phyloP scores from a whole-genome alignment of 2,113 vertebrate species.

The Erpornis zantholeuca region DNA sequence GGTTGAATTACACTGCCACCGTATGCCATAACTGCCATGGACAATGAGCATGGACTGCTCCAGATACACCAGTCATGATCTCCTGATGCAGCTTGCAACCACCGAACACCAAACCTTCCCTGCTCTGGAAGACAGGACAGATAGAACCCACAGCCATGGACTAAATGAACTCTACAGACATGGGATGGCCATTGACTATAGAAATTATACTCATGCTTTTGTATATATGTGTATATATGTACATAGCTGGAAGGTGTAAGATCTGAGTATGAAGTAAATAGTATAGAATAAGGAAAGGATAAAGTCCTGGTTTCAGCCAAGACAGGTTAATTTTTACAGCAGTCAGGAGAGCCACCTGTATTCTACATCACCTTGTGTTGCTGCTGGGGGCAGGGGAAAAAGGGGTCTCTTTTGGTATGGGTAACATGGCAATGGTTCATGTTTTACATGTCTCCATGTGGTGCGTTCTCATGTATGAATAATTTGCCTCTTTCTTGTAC shows the following conservation, averaged over 20 bases:
- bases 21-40: background rate
- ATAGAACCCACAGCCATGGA: background rate
- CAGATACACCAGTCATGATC: rapidly evolving
- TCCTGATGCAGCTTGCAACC: background rate
- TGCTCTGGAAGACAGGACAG: background rate
- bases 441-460: background rate
- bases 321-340: background rate
- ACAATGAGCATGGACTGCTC: rapidly evolving
- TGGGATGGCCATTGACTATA: background rate
- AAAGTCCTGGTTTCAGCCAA: background rate
- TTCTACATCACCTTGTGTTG: background rate
- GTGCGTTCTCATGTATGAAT: background rate
- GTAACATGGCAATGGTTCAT: background rate
- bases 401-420: background rate
- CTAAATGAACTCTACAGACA: background rate
- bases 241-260: background rate
- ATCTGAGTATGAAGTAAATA: background rate
- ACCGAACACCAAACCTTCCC: background rate
- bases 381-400: background rate
- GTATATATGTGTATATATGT: background rate
- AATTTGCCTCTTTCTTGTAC: background rate
- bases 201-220: background rate
- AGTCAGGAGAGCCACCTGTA: background rate
- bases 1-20: background rate
- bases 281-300: background rate